Percentiles rank a stretch among this genome's conserved stretches.
phyloP scores from a whole-genome alignment of 2,888 invertebrate species.

The Drosophila monieri region DNA sequence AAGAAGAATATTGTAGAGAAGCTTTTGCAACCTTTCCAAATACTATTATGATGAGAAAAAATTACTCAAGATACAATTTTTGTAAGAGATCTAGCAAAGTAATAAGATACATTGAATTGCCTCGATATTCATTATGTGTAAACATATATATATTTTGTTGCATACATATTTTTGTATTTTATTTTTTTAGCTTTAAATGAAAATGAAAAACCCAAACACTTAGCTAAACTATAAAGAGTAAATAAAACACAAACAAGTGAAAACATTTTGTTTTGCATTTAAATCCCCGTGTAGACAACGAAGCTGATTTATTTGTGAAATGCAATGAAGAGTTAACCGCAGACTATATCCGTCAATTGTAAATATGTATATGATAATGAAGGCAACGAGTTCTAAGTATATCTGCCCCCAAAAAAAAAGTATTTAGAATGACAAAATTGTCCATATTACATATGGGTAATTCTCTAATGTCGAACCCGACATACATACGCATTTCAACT shows the following conservation, averaged over 20 bases:
- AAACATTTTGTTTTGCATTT: conserved; percentile 62
- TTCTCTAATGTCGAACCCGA: no score
- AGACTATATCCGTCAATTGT: conserved; percentile 62
- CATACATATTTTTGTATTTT: conserved; percentile 54
- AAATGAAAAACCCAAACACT: conserved; percentile 6
- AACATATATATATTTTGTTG: conserved; percentile 48
- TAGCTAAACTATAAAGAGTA: conserved; percentile 36
- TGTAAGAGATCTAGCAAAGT: conserved; percentile 32
- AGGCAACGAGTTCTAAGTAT: conserved; percentile 36
- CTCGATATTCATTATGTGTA: conserved; percentile 39
- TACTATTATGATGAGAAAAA: conserved; percentile 23
- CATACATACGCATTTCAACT: no score
- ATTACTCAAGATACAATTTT: conserved; percentile 37
- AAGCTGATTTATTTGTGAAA: conserved; percentile 53
- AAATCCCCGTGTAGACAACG: conserved; percentile 48
- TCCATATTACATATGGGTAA: conserved; percentile 57
- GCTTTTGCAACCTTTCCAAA: conserved; percentile 38
- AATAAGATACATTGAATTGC: conserved; percentile 35
- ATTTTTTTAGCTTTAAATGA: conserved; percentile 45
- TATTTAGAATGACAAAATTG: conserved; percentile 51
- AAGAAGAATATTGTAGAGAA: conserved; percentile 19
- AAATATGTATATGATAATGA: conserved; percentile 28
- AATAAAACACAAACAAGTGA: conserved; percentile 10
- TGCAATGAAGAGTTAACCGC: conserved; percentile 50
- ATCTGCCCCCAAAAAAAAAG: conserved; percentile 32